Conservation (phyloP, 2,888 invertebrate species). For the Alviniconcha strummeri region DNA sequence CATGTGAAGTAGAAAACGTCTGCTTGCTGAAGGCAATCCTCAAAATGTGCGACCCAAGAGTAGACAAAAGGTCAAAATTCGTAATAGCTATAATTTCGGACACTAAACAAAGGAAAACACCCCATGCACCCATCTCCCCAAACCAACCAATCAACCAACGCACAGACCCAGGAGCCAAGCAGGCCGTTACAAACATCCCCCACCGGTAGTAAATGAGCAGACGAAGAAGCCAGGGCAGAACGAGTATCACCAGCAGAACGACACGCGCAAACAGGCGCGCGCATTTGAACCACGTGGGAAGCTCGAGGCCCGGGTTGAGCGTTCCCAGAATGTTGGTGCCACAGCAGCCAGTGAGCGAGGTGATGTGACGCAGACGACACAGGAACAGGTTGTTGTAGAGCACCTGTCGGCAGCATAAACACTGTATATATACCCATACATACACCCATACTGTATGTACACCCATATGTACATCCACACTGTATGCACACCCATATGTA, state of each 20-base stretch:
- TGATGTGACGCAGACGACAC: constrained; percentile 59
- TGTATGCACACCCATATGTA: not conserved
- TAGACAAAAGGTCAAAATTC: too few relatives aligned
- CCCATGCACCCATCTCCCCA: not conserved
- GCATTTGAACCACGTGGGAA: constrained; percentile 52
- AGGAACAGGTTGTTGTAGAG: constrained; percentile 56
- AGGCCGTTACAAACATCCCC: constrained; percentile 22
- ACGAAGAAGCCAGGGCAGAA: constrained; percentile 59
- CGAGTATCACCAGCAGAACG: constrained; percentile 50
- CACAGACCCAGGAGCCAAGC: not conserved
- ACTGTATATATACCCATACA: not conserved
- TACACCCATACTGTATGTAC: not conserved
- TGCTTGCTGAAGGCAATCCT: too few relatives aligned
- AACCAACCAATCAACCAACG: not conserved
- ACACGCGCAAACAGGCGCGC: constrained; percentile 48
- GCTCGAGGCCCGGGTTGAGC: constrained; percentile 29
- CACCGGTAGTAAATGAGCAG: constrained; percentile 56
- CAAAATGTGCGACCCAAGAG: too few relatives aligned
- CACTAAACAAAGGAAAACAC: not conserved
- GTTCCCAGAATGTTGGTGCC: constrained; percentile 33
- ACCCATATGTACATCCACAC: not conserved
- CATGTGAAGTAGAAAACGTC: too few relatives aligned
- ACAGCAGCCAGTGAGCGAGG: constrained; percentile 36
- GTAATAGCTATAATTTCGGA: too few relatives aligned
- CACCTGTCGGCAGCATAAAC: constrained; percentile 28